Evolutionary conservation across 2,113 vertebrate species (phyloP).

Genomic region (Melospiza georgiana): DNA sequence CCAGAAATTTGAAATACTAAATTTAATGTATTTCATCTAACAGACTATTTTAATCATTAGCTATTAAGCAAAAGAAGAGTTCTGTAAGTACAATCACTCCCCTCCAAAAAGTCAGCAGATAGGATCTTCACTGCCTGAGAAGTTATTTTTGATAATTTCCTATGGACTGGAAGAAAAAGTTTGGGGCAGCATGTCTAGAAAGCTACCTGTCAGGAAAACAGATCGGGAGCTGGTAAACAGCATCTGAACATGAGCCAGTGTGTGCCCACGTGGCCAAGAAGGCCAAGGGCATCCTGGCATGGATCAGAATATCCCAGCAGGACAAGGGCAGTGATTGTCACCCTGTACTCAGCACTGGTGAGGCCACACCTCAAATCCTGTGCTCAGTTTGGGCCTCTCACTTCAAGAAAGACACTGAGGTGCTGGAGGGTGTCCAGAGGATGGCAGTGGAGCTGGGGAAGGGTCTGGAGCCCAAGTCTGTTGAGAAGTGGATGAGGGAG

Average conservation of each 20-base stretch:
- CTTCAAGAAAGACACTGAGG: neutral
- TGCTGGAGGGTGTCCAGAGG: fast-evolving
- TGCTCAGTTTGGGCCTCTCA: neutral
- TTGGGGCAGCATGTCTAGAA: neutral
- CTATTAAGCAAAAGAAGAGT: neutral
- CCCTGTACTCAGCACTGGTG: neutral
- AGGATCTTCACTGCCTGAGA: neutral
- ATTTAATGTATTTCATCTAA: neutral
- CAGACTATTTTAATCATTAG: neutral
- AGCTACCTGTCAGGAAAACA: neutral
- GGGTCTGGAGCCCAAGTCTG: neutral
- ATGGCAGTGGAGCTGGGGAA: neutral
- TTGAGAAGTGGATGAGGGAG: neutral
- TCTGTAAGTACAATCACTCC: neutral
- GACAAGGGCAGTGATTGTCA: neutral
- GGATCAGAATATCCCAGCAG: neutral
- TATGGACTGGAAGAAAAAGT: neutral
- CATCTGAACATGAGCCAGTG: neutral
- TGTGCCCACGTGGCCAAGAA: neutral
- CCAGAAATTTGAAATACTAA: neutral
- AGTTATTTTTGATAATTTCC: neutral
- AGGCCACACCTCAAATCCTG: neutral
- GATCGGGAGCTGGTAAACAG: neutral
- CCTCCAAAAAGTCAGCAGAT: neutral
- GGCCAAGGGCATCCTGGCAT: neutral